Base-by-base conservation (phyloP, 2,113 vertebrate species). In the Oenanthe melanoleuca region DNA sequence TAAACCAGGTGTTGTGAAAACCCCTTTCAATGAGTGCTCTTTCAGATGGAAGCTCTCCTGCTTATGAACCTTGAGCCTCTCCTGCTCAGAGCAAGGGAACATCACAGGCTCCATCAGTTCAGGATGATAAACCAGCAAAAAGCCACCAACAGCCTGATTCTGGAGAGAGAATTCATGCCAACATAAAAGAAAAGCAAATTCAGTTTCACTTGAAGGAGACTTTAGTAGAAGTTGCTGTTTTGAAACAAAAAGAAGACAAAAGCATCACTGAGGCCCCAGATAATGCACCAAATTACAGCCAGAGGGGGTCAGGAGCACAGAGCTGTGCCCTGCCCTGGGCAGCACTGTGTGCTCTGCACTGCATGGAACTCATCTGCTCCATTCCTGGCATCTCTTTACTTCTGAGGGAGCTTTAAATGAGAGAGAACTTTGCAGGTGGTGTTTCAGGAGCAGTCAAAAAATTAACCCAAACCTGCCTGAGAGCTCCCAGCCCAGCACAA, bases 281-380 rank as follows among this genome's bases (percentile, higher is more conserved):
- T 2, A 24, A 44, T 3, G 10, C 42, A 50, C 4, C 16, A 14
- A 20, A 20, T 7, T 5, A 11, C 11, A 53, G 47, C 7, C 33
- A 67, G 8, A 20, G 28, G 2, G 8, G 38, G 15, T 13, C 37
- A 67, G 50, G 50, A 52, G 15, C 50, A 17, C 50, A 18, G 15
- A 52, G 12, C n/a, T 13, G 7, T 0, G 2, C 10, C 2, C 28
- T 49, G 56, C 29, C 11, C 7, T 9, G 26, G 24, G 28, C 23
- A 72, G 22, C 19, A 38, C 3, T 3, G 25, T 13, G n/a, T 34
- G 31, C 53, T 49, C 21, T 31, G 14, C 22, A 2, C 2, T 44
- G 3, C 4, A 3, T 3, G 5, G 6, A 40, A 42, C 21, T 31
- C 9, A 4, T 3, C 8, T 1, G 8, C 5, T 18, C 75, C 47